phyloP scores from a whole-genome alignment of 2,113 vertebrate species.

The Etia nguti region DNA sequence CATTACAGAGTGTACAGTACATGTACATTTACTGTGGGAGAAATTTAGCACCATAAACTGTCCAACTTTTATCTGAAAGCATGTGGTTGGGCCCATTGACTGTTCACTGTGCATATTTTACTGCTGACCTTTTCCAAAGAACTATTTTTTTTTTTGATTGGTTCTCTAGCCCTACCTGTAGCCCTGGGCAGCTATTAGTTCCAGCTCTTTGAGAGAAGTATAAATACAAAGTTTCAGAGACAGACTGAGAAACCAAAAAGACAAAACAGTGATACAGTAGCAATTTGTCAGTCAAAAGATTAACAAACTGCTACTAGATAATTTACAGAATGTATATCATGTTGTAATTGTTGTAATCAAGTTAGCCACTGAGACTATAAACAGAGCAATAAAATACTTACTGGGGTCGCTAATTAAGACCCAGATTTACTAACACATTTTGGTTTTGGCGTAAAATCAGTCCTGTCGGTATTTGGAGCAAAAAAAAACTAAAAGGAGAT shows the following conservation, averaged over 20 bases:
- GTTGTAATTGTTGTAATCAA: not conserved
- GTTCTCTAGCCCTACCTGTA: not conserved
- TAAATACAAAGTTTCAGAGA: constrained; percentile 4
- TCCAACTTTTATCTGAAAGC: not conserved
- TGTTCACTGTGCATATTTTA: not conserved
- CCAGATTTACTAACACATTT: too few species aligned
- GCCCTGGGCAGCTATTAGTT: constrained; percentile 22
- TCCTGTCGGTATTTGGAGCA: not conserved
- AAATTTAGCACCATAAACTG: not conserved
- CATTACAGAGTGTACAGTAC: not conserved
- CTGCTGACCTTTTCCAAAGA: constrained; percentile 34
- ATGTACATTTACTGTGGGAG: not conserved
- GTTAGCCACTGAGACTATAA: not conserved
- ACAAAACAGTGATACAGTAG: not conserved
- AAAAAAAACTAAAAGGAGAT: not conserved
- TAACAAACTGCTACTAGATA: not conserved
- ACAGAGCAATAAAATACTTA: not conserved
- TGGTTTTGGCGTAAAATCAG: not conserved
- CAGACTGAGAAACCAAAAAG: not conserved
- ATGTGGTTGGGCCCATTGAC: not conserved
- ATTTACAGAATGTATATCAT: not conserved
- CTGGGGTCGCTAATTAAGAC: too few species aligned
- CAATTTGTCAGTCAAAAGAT: not conserved
- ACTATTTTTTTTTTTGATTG: not conserved
- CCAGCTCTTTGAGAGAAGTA: constrained; percentile 1